Conservation (phyloP, 2,797 vertebrate genomes). For the Halcyon leucocephala region DNA sequence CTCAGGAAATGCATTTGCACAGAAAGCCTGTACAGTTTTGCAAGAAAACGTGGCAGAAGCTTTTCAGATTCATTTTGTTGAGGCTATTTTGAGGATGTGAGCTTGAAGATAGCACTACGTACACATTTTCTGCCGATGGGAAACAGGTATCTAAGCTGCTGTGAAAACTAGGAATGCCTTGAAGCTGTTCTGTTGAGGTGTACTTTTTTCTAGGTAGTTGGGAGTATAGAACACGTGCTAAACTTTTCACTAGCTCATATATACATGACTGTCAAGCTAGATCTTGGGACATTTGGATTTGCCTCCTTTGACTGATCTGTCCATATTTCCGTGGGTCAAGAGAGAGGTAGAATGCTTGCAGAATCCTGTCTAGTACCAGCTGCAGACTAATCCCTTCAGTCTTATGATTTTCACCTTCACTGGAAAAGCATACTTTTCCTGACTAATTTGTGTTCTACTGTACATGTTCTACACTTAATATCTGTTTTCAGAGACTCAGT, state of each 20-base stretch:
- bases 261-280: background rate
- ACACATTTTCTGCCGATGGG: background rate
- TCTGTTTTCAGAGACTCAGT: background rate
- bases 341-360: background rate
- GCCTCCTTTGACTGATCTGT: background rate
- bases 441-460: background rate
- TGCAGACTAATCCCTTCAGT: background rate
- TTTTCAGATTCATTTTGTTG: background rate
- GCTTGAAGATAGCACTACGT: background rate
- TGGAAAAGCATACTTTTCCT: background rate
- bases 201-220: background rate
- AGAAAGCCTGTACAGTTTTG: background rate
- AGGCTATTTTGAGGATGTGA: background rate
- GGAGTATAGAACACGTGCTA: background rate
- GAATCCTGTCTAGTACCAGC: background rate
- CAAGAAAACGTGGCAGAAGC: background rate
- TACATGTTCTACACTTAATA: background rate
- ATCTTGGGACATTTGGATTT: background rate
- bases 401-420: background rate
- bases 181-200: background rate
- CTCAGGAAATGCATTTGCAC: rapidly evolving
- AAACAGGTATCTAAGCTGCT: background rate
- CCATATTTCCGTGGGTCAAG: background rate
- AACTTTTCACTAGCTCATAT: background rate
- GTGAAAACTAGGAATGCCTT: background rate